phyloP scores from a whole-genome alignment of 2,797 vertebrate species.

The Sebastes steindachneri region DNA sequence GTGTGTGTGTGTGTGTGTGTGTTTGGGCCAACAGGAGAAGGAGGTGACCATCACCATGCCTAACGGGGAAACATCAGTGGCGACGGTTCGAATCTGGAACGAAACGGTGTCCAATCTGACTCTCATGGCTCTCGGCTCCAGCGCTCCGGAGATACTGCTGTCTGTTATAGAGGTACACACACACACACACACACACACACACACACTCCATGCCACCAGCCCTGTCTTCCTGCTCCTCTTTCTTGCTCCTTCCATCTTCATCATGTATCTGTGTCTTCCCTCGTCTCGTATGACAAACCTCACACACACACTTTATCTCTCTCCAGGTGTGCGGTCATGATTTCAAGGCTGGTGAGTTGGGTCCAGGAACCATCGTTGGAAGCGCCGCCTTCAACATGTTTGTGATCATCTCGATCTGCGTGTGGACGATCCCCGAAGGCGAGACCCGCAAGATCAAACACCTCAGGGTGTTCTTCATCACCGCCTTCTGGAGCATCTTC shows the following conservation, averaged over 20 bases:
- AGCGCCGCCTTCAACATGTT: constrained; percentile 97
- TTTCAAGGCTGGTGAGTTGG: constrained; percentile 88
- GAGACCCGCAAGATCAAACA: constrained; percentile 91
- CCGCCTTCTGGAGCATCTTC: constrained; percentile 93
- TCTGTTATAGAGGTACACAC: constrained; percentile 90
- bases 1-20: neutral
- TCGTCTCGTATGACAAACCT: neutral
- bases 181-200: constrained; percentile 5
- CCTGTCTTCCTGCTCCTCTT: neutral
- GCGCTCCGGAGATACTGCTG: constrained; percentile 92
- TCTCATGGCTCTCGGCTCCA: constrained; percentile 92
- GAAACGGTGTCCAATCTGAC: constrained; percentile 95
- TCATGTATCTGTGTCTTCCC: neutral
- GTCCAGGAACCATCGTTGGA: constrained; percentile 92
- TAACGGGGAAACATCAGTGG: constrained; percentile 90
- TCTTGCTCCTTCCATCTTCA: neutral
- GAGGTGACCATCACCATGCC: constrained; percentile 93
- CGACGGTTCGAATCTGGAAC: constrained; percentile 89
- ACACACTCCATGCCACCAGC: neutral
- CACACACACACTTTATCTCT: neutral
- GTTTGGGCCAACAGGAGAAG: constrained; percentile 84
- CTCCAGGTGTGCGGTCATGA: constrained; percentile 86
- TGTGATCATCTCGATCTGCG: constrained; percentile 89
- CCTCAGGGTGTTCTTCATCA: constrained; percentile 92
- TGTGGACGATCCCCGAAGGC: constrained; percentile 87